Evolutionary conservation across 2,888 invertebrate species (phyloP).

Genomic region (Oithona nana): DNA sequence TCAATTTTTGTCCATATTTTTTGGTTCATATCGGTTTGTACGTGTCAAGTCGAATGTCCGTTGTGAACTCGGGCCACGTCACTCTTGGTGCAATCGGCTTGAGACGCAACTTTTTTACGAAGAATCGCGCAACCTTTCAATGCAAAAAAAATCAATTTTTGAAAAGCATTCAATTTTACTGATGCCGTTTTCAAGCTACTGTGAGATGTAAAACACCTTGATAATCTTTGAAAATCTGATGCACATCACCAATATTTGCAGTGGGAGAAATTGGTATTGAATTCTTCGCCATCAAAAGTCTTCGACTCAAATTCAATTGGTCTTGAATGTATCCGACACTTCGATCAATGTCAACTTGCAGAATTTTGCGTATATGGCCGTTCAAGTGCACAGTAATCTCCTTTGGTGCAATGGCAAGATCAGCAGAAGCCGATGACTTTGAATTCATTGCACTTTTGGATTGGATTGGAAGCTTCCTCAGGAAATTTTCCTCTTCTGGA

Average conservation of each 20-base stretch:
- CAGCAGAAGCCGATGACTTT: not conserved
- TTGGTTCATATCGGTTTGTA: not conserved
- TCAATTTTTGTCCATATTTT: no score
- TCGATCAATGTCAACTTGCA: not conserved
- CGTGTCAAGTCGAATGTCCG: not conserved
- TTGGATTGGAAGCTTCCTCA: no score
- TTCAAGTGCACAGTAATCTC: not conserved
- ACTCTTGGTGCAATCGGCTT: not conserved
- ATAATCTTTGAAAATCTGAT: not conserved
- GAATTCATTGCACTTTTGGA: no score
- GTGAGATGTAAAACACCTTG: not conserved
- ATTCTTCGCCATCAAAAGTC: not conserved
- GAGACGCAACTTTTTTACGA: no score
- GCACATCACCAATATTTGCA: not conserved
- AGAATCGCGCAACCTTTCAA: no score
- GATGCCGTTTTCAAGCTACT: not conserved
- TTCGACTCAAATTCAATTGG: not conserved
- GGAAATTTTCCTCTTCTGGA: no score
- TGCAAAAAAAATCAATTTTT: not conserved
- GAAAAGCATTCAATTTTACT: no score
- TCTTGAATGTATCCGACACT: not conserved
- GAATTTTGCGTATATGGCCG: not conserved
- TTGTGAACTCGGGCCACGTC: not conserved
- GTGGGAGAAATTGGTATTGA: not conserved
- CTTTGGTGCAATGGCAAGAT: not conserved